Conservation (phyloP, 2,888 invertebrate species). For the Agrochola lota region DNA sequence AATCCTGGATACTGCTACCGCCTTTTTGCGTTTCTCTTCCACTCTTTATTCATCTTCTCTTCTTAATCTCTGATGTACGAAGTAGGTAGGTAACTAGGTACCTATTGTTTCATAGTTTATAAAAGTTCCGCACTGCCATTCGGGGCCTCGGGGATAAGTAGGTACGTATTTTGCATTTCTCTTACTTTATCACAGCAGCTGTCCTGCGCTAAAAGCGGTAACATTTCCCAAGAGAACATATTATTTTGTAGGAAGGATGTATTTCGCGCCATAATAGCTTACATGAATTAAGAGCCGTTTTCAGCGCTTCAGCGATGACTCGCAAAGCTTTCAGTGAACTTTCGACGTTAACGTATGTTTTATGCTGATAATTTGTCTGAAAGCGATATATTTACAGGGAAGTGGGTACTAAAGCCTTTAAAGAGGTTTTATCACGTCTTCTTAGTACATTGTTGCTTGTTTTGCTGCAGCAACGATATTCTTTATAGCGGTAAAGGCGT, state of each 20-base stretch:
- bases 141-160: too few relatives aligned
- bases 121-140: not conserved
- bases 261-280: constrained; percentile 35
- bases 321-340: constrained; percentile 38
- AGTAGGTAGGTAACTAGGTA: too few relatives aligned
- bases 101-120: not conserved
- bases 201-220: constrained; percentile 8
- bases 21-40: too few relatives aligned
- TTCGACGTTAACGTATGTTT: constrained; percentile 34
- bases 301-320: constrained; percentile 25
- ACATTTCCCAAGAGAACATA: constrained; percentile 18
- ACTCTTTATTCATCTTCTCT: too few relatives aligned
- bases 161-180: not conserved
- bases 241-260: constrained; percentile 22
- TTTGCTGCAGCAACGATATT: constrained; percentile 52
- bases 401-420: constrained; percentile 38
- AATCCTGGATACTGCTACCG: too few relatives aligned
- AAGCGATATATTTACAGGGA: constrained; percentile 57
- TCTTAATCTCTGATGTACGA: too few relatives aligned
- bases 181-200: not conserved
- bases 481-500: constrained; percentile 64
- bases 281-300: constrained; percentile 29
- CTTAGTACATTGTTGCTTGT: constrained; percentile 62
- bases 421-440: constrained; percentile 63
- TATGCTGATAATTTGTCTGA: constrained; percentile 53